A percentile compares a stretch with the other conserved stretches of the same genome.
Conservation (phyloP, 2,113 vertebrate species). For the Heptranchias perlo region DNA sequence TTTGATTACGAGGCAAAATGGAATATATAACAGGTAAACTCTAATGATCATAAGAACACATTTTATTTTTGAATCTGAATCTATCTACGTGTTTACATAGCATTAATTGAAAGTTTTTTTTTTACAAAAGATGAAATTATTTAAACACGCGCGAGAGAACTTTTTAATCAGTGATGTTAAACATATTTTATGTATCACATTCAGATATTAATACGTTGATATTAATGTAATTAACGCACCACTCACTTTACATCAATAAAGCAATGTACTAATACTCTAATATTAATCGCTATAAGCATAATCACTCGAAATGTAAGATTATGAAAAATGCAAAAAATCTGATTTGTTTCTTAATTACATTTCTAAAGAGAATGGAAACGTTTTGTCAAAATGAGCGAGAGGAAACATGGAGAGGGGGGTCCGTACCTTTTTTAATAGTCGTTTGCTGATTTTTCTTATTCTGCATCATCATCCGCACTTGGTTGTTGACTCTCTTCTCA, state of each 20-base stretch:
- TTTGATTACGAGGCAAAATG: neutral
- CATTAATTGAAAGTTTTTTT: neutral
- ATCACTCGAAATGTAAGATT: neutral
- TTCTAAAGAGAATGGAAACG: neutral
- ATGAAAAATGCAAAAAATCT: neutral
- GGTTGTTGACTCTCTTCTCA: slow-evolving; percentile 63
- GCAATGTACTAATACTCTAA: neutral
- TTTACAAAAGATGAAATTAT: neutral
- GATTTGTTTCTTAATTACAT: neutral
- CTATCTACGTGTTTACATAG: neutral
- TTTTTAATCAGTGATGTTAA: neutral
- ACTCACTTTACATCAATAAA: neutral
- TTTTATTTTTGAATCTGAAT: neutral
- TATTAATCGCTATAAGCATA: neutral
- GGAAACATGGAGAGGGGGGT: neutral
- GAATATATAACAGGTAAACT: neutral
- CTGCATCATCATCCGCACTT: slow-evolving; percentile 67
- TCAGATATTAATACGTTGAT: too few relatives aligned
- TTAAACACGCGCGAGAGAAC: neutral
- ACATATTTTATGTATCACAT: neutral
- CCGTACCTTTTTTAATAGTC: neutral
- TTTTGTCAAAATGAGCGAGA: neutral
- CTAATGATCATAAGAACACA: neutral
- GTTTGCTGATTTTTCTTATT: slow-evolving; percentile 37
- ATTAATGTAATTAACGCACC: neutral